A percentile compares a stretch with the other conserved stretches of the same genome.
Conservation (phyloP, 2,113 vertebrate species). For the Zapus hudsonius region DNA sequence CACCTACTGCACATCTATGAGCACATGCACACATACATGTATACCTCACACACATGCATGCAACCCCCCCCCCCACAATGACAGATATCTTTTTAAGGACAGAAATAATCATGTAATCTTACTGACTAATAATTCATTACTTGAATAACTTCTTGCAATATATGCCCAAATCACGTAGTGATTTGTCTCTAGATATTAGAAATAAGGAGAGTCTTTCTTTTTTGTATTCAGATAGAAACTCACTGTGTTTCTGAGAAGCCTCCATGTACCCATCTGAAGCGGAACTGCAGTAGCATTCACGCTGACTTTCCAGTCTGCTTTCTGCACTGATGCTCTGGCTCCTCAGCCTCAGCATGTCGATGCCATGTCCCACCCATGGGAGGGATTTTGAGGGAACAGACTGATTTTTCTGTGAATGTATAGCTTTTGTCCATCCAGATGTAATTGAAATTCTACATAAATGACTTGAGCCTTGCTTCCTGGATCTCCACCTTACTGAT, state of each 20-base stretch:
- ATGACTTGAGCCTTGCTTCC: neutral
- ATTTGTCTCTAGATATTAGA: slow-evolving; percentile 17
- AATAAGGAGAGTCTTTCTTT: slow-evolving; percentile 8
- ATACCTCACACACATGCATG: too few relatives aligned
- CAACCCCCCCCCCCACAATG: too few relatives aligned
- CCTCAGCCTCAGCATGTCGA: neutral
- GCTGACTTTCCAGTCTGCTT: neutral
- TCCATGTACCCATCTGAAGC: neutral
- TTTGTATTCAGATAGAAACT: neutral
- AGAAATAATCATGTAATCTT: neutral
- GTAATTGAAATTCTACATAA: neutral
- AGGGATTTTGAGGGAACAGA: neutral
- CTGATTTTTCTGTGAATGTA: neutral
- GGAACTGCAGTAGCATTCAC: neutral
- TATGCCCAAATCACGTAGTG: neutral
- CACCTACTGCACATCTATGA: too few relatives aligned
- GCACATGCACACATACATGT: too few relatives aligned
- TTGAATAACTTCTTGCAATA: neutral
- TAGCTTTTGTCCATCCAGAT: neutral
- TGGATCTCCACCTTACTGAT: neutral
- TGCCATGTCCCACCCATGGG: neutral
- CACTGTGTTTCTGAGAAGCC: slow-evolving; percentile 8
- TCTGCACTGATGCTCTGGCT: neutral
- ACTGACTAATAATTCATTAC: neutral
- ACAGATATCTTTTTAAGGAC: neutral